phyloP scores from a whole-genome alignment of 2,888 invertebrate species.

The Sturmia bella region DNA sequence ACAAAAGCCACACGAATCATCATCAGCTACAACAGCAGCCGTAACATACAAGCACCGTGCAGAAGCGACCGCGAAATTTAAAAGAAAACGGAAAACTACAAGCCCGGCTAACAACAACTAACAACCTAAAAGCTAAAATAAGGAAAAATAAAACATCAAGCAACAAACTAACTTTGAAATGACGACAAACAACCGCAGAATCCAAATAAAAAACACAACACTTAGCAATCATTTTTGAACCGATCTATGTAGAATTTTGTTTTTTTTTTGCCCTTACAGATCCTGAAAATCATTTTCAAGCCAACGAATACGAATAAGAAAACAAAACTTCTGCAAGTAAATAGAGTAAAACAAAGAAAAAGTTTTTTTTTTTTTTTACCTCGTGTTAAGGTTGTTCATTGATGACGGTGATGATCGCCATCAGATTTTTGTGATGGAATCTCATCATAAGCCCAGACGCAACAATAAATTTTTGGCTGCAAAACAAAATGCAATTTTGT shows the following conservation, averaged over 20 bases:
- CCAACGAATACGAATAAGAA: background rate
- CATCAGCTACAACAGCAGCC: constrained; percentile 48
- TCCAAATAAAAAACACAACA: constrained; percentile 67
- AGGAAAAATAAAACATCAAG: constrained; percentile 11
- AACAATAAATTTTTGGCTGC: constrained; percentile 23
- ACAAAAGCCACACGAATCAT: constrained; percentile 64
- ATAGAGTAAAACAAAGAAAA: constrained; percentile 6
- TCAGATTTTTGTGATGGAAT: constrained; percentile 49
- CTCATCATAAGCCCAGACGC: constrained; percentile 62
- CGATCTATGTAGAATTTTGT: constrained; percentile 50
- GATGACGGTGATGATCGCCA: constrained; percentile 42
- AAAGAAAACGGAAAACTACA: constrained; percentile 44
- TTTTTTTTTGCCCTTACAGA: constrained; percentile 1
- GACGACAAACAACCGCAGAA: constrained; percentile 60
- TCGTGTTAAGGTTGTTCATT: constrained; percentile 34
- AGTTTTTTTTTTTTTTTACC: background rate
- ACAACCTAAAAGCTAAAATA: constrained; percentile 7
- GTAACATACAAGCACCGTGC: constrained; percentile 27
- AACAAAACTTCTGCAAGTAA: constrained; percentile 2
- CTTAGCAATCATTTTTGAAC: constrained; percentile 66
- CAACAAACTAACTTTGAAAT: constrained; percentile 45
- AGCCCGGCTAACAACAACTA: constrained; percentile 34
- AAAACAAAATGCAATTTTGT: constrained; percentile 54
- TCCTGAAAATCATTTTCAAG: constrained; percentile 36
- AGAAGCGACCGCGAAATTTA: constrained; percentile 37